Percentiles rank a stretch among this genome's conserved stretches.
phyloP scores from a whole-genome alignment of 2,888 invertebrate genomes.

The Rhodophaea formosa region DNA sequence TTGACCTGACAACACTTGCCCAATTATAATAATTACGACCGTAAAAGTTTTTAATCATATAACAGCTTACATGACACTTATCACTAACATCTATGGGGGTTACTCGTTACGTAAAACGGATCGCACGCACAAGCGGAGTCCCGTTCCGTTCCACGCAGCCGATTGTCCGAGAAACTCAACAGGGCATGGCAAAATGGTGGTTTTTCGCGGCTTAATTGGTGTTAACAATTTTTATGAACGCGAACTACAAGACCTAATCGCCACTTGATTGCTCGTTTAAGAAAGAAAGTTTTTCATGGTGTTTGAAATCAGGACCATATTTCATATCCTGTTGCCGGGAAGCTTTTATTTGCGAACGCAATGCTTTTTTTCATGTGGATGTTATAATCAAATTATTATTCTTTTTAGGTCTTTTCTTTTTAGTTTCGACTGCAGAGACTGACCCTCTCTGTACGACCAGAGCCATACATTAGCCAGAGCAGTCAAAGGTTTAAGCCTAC shows the following conservation, averaged over 20 bases:
- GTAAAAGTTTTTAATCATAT: too few species aligned
- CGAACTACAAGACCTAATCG: background rate
- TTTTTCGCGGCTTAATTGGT: slow-evolving; percentile 21
- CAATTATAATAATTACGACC: too few species aligned
- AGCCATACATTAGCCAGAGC: too few species aligned
- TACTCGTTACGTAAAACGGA: slow-evolving; percentile 40
- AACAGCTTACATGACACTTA: background rate
- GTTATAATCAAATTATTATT: too few species aligned
- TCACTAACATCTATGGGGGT: background rate
- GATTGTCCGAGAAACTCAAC: slow-evolving; percentile 40
- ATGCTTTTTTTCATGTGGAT: too few species aligned
- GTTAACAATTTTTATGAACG: background rate
- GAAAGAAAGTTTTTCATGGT: background rate
- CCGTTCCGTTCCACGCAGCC: slow-evolving; percentile 42
- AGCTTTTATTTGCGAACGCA: too few species aligned
- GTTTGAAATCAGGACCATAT: background rate
- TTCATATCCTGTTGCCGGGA: too few species aligned
- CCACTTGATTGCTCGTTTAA: background rate
- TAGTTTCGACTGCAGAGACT: too few species aligned
- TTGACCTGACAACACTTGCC: too few species aligned
- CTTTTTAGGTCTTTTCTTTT: too few species aligned
- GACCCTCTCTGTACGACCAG: too few species aligned
- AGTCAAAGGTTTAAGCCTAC: too few species aligned
- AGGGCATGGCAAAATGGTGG: slow-evolving; percentile 34
- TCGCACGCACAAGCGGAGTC: slow-evolving; percentile 29